phyloP scores from a whole-genome alignment of 2,797 vertebrate genomes.

The Etheostoma nigrum region DNA sequence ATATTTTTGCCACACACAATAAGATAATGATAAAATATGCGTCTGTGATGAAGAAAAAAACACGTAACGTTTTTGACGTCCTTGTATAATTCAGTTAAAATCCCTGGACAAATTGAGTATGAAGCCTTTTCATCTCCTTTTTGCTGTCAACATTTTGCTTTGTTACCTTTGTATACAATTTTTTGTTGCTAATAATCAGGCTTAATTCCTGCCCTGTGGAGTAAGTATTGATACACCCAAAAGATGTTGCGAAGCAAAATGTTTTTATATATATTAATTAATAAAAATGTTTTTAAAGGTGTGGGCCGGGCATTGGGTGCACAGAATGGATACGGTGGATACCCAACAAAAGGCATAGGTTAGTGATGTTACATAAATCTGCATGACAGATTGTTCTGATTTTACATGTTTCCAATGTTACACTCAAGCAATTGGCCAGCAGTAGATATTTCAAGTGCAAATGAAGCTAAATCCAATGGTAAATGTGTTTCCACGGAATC shows the following conservation, averaged over 20 bases:
- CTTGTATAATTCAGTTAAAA: no score
- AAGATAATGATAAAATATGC: not conserved
- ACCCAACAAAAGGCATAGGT: conserved; percentile 73
- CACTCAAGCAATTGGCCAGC: conserved; percentile 28
- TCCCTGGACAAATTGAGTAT: no score
- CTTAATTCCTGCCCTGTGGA: not conserved
- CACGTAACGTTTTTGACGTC: no score
- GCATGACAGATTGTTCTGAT: no score
- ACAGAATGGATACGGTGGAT: conserved; percentile 58
- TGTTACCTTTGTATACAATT: no score
- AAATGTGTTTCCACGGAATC: not conserved
- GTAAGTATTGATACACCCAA: not conserved
- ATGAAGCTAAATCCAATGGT: conserved; percentile 34
- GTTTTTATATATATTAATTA: no score
- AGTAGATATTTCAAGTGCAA: conserved; percentile 13
- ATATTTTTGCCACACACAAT: not conserved
- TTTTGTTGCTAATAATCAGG: no score
- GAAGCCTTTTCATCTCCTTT: no score
- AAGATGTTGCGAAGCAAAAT: not conserved
- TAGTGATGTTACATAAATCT: not conserved
- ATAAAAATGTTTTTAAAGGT: conserved; percentile 41
- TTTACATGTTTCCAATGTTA: not conserved
- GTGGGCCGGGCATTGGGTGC: conserved; percentile 60
- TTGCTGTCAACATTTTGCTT: no score
- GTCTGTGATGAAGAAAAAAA: no score